Evolutionary conservation across 1,140 invertebrate species (phyloP).

Genomic region (Drosophila albomicans): DNA sequence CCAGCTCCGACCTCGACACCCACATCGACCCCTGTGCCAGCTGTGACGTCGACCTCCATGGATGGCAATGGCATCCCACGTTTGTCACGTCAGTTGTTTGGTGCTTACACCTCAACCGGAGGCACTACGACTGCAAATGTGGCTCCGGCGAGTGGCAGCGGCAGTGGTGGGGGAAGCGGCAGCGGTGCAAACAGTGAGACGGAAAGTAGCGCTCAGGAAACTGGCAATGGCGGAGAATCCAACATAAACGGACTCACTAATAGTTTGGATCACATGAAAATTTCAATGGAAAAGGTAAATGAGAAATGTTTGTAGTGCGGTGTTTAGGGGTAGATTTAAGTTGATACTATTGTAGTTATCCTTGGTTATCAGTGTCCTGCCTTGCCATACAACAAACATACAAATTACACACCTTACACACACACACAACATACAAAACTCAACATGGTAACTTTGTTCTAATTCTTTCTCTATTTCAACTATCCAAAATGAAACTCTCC

Average conservation of each 20-base stretch:
- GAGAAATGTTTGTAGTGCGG: conserved; percentile 2
- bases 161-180: conserved; percentile 34
- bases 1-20: conserved; percentile 45
- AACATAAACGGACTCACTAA: conserved; percentile 73
- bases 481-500: conserved; percentile 31
- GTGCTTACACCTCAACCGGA: conserved; percentile 47
- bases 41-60: background rate
- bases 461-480: conserved; percentile 59
- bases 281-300: conserved; percentile 79
- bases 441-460: conserved; percentile 48
- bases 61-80: conserved; percentile 65
- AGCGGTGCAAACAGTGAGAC: conserved; percentile 72
- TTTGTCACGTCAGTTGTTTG: conserved; percentile 62
- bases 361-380: conserved; percentile 36
- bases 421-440: conserved; percentile 35
- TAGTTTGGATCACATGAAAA: conserved; percentile 71
- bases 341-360: conserved; percentile 27
- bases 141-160: conserved; percentile 23
- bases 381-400: conserved; percentile 35
- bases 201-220: conserved; percentile 71
- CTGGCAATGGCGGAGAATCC: conserved; percentile 38
- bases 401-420: conserved; percentile 47
- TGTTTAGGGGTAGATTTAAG: conserved; percentile 9
- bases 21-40: conserved; percentile 5
- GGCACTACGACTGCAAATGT: conserved; percentile 11